phyloP scores from a whole-genome alignment of 1,140 invertebrate species.

The Trissolcus basalis region DNA sequence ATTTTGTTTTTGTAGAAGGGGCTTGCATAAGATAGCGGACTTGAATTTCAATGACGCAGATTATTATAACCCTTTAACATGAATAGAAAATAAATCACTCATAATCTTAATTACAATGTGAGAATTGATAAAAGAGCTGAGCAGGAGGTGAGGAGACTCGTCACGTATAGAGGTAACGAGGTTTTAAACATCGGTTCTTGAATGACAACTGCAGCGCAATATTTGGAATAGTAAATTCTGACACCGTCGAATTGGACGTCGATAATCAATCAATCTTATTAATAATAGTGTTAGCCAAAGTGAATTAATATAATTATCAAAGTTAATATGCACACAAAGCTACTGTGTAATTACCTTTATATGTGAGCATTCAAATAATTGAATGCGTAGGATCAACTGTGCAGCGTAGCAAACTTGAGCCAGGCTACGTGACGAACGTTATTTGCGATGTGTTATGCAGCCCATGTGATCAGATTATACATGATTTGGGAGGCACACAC shows the following conservation, averaged over 20 bases:
- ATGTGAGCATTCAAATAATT: slow-evolving; percentile 49
- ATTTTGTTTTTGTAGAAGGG: slow-evolving; percentile 27
- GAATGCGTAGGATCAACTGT: slow-evolving; percentile 47
- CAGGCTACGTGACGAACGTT: slow-evolving; percentile 53
- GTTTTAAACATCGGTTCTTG: too few relatives aligned
- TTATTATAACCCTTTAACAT: slow-evolving; percentile 5
- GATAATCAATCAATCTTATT: slow-evolving; percentile 41
- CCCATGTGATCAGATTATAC: slow-evolving; percentile 56
- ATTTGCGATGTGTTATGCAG: slow-evolving; percentile 53
- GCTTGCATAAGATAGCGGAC: slow-evolving; percentile 29
- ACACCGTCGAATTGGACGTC: slow-evolving; percentile 13
- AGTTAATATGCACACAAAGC: slow-evolving; percentile 39
- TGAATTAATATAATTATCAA: slow-evolving; percentile 55
- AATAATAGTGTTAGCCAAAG: slow-evolving; percentile 25
- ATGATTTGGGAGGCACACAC: slow-evolving; percentile 52
- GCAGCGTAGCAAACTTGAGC: slow-evolving; percentile 39
- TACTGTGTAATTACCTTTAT: slow-evolving; percentile 54
- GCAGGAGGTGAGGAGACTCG: too few relatives aligned
- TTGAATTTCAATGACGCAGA: slow-evolving; percentile 25
- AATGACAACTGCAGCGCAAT: too few relatives aligned
- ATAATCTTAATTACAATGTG: slow-evolving; percentile 23
- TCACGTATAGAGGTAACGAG: too few relatives aligned
- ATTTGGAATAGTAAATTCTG: too few relatives aligned
- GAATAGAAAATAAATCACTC: slow-evolving; percentile 14
- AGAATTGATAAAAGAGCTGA: too few relatives aligned